These are phyloP conservation scores for Oreochromis tanganicae DNA, from an alignment of 2,113 vertebrate genomes.

Conservation along the genomic window DNA sequence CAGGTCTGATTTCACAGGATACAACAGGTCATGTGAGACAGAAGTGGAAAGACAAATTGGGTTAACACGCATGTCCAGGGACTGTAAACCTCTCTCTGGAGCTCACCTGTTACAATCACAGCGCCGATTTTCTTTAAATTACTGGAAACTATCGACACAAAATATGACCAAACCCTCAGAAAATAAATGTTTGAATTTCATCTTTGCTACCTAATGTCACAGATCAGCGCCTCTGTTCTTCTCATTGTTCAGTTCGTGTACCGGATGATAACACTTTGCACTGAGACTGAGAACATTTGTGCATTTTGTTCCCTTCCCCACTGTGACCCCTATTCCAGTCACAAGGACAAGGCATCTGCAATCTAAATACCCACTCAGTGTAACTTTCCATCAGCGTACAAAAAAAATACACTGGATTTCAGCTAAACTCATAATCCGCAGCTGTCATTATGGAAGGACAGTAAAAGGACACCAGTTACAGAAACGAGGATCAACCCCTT, in stretches of 20 bases:
- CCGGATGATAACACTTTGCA: neutral
- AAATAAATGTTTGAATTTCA: neutral
- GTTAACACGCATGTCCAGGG: conserved; percentile 36
- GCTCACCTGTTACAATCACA: neutral
- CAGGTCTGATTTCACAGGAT: conserved; percentile 66
- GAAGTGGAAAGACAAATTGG: conserved; percentile 65
- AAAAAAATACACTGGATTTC: neutral
- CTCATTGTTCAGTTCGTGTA: neutral
- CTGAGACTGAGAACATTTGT: neutral
- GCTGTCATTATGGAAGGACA: neutral
- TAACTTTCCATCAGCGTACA: neutral
- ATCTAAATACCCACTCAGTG: neutral
- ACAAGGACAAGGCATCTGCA: neutral
- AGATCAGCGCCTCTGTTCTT: neutral
- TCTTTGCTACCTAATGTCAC: neutral
- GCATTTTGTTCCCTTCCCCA: neutral
- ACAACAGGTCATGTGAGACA: conserved; percentile 68
- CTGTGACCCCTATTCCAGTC: conserved; percentile 53
- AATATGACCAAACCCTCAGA: neutral
- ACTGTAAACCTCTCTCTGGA: neutral
- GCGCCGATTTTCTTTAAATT: neutral
- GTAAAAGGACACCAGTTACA: neutral
- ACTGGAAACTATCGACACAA: neutral
- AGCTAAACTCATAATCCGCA: neutral
- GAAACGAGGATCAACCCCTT: neutral